phyloP scores from a whole-genome alignment of 2,888 invertebrate genomes.

The Ennomos quercinarius region DNA sequence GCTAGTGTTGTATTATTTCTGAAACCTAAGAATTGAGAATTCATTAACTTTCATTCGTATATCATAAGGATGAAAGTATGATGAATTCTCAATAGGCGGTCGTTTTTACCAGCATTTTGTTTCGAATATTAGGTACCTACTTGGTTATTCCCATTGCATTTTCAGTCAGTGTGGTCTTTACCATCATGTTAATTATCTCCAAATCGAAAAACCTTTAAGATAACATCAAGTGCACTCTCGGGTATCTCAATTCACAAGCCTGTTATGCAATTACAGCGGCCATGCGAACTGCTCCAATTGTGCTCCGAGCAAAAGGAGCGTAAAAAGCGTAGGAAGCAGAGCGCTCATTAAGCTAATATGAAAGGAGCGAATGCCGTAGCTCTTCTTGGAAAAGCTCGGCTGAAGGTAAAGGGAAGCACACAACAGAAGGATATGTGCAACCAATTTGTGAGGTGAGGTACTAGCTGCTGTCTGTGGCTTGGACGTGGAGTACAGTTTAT shows the following conservation, averaged over 20 bases:
- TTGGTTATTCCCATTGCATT: too few species aligned
- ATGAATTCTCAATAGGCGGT: too few species aligned
- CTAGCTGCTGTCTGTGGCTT: too few species aligned
- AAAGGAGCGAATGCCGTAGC: slow-evolving; percentile 61
- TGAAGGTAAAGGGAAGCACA: slow-evolving; percentile 40
- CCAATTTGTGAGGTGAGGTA: too few species aligned
- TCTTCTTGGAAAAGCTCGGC: slow-evolving; percentile 61
- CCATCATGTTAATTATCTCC: background rate
- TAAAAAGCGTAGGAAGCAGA: slow-evolving; percentile 43
- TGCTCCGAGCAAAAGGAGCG: slow-evolving; percentile 23
- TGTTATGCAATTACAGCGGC: slow-evolving; percentile 23
- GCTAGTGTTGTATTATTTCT: too few species aligned
- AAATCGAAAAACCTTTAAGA: slow-evolving; percentile 1
- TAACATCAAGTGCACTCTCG: slow-evolving; percentile 31
- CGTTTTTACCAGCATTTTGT: too few species aligned
- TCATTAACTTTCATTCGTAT: too few species aligned
- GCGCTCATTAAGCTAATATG: slow-evolving; percentile 75
- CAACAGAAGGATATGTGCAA: slow-evolving; percentile 3
- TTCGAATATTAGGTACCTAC: too few species aligned
- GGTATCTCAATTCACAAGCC: slow-evolving; percentile 10
- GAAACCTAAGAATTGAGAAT: too few species aligned
- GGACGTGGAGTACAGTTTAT: too few species aligned
- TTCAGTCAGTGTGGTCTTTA: too few species aligned
- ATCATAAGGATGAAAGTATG: too few species aligned
- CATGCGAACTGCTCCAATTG: slow-evolving; percentile 25